phyloP scores from a whole-genome alignment of 2,888 invertebrate genomes.

The Nematopogon swammerdamellus region DNA sequence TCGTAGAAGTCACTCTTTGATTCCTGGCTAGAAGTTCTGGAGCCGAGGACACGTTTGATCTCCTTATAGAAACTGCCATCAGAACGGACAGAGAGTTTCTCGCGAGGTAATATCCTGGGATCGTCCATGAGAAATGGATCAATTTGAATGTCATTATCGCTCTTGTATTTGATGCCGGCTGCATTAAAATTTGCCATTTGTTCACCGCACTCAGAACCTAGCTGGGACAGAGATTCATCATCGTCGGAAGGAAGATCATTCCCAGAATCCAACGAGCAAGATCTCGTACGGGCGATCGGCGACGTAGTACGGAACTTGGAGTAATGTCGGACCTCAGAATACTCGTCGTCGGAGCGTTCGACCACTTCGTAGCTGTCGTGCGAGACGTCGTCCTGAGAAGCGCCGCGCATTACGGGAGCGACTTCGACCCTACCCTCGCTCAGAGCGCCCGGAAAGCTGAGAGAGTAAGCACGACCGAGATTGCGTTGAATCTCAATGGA shows the following conservation, averaged over 20 bases:
- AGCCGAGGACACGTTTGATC: conserved; percentile 60
- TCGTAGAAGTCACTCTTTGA: conserved; percentile 69
- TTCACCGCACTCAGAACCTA: conserved; percentile 48
- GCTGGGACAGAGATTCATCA: conserved; percentile 57
- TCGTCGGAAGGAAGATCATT: conserved; percentile 75
- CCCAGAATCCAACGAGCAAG: conserved; percentile 73
- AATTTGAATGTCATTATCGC: conserved; percentile 65
- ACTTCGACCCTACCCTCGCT: conserved; percentile 65
- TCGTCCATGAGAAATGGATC: conserved; percentile 78
- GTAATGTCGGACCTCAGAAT: conserved; percentile 34
- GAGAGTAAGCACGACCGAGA: conserved; percentile 76
- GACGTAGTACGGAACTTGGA: conserved; percentile 25
- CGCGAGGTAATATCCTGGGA: conserved; percentile 69
- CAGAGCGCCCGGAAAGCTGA: conserved; percentile 81
- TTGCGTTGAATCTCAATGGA: conserved; percentile 69
- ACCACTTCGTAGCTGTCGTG: conserved; percentile 86
- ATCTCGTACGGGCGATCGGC: conserved; percentile 53
- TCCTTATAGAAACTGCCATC: conserved; percentile 72
- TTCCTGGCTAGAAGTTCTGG: conserved; percentile 67
- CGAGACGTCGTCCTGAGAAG: conserved; percentile 82
- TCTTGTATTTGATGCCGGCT: conserved; percentile 61
- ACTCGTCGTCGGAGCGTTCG: conserved; percentile 70
- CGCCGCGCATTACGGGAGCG: conserved; percentile 60
- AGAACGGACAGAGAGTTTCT: conserved; percentile 68
- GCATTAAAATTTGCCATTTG: conserved; percentile 56